These are phyloP conservation scores for Amblyraja radiata DNA, from an alignment of 2,797 vertebrate genomes.

Conservation along the genomic window DNA sequence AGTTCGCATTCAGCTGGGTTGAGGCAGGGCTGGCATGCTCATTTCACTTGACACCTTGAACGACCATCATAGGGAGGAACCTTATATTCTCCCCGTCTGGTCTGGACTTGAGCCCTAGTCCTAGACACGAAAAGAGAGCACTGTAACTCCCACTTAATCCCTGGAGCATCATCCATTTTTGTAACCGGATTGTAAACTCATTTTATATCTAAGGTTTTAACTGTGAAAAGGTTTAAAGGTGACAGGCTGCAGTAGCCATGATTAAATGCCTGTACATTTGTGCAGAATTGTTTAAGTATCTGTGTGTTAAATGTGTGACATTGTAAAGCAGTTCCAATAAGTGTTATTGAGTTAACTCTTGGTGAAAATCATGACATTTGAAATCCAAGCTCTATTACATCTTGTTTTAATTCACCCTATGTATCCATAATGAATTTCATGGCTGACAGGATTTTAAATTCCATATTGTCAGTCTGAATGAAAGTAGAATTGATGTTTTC, in stretches of 20 bases:
- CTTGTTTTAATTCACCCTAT: background rate
- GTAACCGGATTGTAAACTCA: background rate
- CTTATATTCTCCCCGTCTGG: slow-evolving; percentile 29
- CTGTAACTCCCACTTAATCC: slow-evolving; percentile 27
- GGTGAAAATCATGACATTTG: background rate
- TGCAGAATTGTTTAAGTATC: slow-evolving; percentile 6
- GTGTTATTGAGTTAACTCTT: slow-evolving; percentile 9
- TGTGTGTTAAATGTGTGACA: background rate
- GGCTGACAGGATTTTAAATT: background rate
- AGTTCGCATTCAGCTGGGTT: slow-evolving; percentile 11
- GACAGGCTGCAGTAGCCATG: background rate
- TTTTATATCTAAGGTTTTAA: background rate
- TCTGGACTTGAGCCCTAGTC: slow-evolving; percentile 15
- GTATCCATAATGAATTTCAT: background rate
- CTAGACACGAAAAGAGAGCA: slow-evolving; percentile 7
- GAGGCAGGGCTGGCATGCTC: background rate
- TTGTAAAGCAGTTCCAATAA: background rate
- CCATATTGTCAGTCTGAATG: background rate
- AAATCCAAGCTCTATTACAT: background rate
- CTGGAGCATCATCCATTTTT: slow-evolving; percentile 18
- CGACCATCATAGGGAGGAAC: slow-evolving; percentile 17
- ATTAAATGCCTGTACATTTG: background rate
- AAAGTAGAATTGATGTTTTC: background rate
- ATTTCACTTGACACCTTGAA: slow-evolving; percentile 33
- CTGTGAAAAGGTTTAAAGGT: background rate